Conservation (phyloP, 2,888 invertebrate genomes). For the Hyposoter dolosus region DNA sequence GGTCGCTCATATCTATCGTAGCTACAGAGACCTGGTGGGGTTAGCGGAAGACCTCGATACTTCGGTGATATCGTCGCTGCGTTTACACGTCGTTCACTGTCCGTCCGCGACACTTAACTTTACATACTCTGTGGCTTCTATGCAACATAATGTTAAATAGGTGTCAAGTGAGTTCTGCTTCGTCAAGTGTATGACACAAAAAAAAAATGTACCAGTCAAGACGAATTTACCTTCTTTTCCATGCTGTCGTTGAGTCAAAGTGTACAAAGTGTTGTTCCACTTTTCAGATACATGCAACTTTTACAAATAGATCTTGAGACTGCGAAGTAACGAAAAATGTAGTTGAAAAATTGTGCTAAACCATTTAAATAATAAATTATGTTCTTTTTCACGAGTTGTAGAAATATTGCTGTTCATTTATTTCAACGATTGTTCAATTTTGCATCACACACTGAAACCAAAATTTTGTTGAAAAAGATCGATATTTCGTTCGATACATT, state of each 20-base stretch:
- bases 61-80: slow-evolving; percentile 42
- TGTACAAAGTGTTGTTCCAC: slow-evolving; percentile 22
- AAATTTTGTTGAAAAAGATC: too few species aligned
- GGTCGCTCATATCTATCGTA: slow-evolving; percentile 38
- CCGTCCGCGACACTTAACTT: slow-evolving; percentile 43
- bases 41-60: slow-evolving; percentile 56
- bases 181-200: slow-evolving; percentile 19
- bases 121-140: slow-evolving; percentile 8
- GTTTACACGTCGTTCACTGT: slow-evolving; percentile 44
- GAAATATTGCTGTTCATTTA: too few species aligned
- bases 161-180: slow-evolving; percentile 49
- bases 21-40: slow-evolving; percentile 38
- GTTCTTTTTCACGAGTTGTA: too few species aligned
- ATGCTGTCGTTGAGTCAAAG: slow-evolving; percentile 9
- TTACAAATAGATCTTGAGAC: neutral
- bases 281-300: slow-evolving; percentile 3
- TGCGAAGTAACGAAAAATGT: neutral
- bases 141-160: slow-evolving; percentile 31
- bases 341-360: too few species aligned
- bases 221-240: neutral
- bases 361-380: too few species aligned
- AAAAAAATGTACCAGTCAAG: slow-evolving; percentile 11
- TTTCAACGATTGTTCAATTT: too few species aligned
- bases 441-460: too few species aligned
- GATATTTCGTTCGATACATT: too few species aligned